Base-by-base conservation (phyloP, 2,888 invertebrate species). In the Octonoba sinensis region DNA sequence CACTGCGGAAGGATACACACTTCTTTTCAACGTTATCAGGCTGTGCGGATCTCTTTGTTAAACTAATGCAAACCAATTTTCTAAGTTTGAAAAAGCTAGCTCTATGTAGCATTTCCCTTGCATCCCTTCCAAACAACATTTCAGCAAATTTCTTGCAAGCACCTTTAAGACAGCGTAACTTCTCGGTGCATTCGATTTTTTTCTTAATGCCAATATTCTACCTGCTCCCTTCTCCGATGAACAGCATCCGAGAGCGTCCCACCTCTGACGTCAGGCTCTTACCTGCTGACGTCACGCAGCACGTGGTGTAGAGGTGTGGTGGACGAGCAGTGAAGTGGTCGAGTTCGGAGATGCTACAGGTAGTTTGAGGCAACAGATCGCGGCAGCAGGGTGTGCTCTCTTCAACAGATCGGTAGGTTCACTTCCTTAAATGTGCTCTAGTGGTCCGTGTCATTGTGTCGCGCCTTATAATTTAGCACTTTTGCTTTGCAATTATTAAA, bases 201-300 rank as follows among this genome's bases (percentile, higher is more conserved):
- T 18, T 44, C 46, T 18, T 2, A n/a, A 16, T 36, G 18, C n/a
- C 18, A 8, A 36, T 18, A 2, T 44, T 27, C 73, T 73, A 73
- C 73, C 73, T 73, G 64, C 73, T 70, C 62, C 76, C 77, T 56
- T 46, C 46, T 62, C 36, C 57, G 76, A 67, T 70, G 77, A 70
- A 70, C 70, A 73, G 60, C 79, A 79, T 70, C 70, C 70, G 44
- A 56, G 57, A 57, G 70, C 70, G 44, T 60, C 76, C 76, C 69
- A 69, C 51, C 18, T n/a, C 66, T 79, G 79, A 79, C 79, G 79
- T 79, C 79, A 62, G 16, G 67, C 66, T 36, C 72, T 79, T 79
- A 79, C 79, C 79, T 79, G 79, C 66, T 79, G 79, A 79, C 79
- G 79, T 79, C 79, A 79, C 73, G 67, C 62, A 47, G 22, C 77